Base-by-base conservation (phyloP, 2,888 invertebrate species). In the Mayetiola destructor region DNA sequence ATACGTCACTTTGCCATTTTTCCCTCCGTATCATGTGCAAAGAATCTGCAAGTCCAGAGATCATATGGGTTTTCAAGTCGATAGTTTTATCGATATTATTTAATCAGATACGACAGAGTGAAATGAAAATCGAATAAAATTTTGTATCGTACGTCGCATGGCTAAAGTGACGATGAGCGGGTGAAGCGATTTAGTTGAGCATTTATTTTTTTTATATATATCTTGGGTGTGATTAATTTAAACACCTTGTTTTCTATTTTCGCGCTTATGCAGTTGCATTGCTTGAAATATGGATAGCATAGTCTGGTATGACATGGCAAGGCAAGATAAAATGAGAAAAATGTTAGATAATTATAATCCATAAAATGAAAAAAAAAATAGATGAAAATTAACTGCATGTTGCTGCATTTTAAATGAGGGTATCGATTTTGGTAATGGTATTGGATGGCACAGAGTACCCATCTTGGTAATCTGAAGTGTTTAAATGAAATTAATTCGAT, bases 281-380 rank as follows among this genome's bases (percentile, higher is more conserved):
- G n/a, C n/a, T n/a, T n/a, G n/a, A n/a, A n/a, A n/a, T n/a, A n/a
- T n/a, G n/a, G n/a, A n/a, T n/a, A n/a, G n/a, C n/a, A n/a, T n/a
- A n/a, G n/a, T n/a, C n/a, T n/a, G n/a, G n/a, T n/a, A n/a, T n/a
- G n/a, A n/a, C n/a, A n/a, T n/a, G n/a, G 14, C 23, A 23, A n/a
- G n/a, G n/a, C n/a, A n/a, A n/a, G n/a, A 12, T 23, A 3, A 42
- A 14, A 27, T n/a, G 29, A 27, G 27, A 48, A 16, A 27, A 16
- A n/a, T 48, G 48, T 48, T 48, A 48, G 48, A 48, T 48, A 48
- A 48, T n/a, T n/a, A n/a, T 48, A 27, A 16, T 27, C 48, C 27
- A 27, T n/a, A n/a, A 48, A 32, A 32, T 32, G 48, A 2, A 48
- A 23, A 27, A 14, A n/a, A 27, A 27, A 27, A 23, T 14, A 48